phyloP scores from a whole-genome alignment of 2,797 vertebrate genomes.

The Periparus ater region DNA sequence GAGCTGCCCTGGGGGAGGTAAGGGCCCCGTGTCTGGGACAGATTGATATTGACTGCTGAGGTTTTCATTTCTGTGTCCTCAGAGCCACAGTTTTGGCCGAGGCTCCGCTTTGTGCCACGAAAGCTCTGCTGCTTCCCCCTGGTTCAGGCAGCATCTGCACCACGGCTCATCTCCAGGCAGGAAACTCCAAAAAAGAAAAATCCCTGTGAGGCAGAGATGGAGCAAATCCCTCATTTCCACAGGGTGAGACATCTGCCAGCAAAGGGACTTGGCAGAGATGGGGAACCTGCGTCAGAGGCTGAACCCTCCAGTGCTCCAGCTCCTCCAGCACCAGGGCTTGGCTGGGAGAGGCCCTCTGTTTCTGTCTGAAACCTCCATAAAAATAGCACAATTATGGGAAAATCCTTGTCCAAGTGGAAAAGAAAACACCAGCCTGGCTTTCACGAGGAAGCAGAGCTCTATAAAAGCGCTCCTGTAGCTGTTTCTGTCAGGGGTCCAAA shows the following conservation, averaged over 20 bases:
- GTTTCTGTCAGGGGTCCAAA: slow-evolving; percentile 22
- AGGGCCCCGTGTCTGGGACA: background rate
- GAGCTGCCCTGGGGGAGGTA: background rate
- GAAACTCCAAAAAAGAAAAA: background rate
- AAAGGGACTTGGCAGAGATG: background rate
- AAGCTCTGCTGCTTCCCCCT: background rate
- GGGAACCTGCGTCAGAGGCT: background rate
- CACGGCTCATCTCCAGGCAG: accelerated
- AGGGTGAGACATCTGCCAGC: background rate
- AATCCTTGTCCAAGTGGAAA: slow-evolving; percentile 36
- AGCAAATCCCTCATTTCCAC: background rate
- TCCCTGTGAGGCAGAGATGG: background rate
- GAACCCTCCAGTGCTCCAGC: background rate
- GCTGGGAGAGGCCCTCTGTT: background rate
- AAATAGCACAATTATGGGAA: slow-evolving; percentile 49
- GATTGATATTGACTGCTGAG: accelerated
- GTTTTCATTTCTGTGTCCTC: accelerated
- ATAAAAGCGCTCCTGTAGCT: background rate
- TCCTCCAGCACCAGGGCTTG: background rate
- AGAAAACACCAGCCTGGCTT: slow-evolving; percentile 35
- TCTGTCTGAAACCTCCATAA: background rate
- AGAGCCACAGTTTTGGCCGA: accelerated
- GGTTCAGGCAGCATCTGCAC: accelerated
- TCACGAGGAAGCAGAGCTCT: slow-evolving; percentile 1
- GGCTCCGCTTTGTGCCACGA: accelerated